These are phyloP conservation scores for Sturmia bella DNA, from an alignment of 2,888 invertebrate genomes.

Conservation along the genomic window DNA sequence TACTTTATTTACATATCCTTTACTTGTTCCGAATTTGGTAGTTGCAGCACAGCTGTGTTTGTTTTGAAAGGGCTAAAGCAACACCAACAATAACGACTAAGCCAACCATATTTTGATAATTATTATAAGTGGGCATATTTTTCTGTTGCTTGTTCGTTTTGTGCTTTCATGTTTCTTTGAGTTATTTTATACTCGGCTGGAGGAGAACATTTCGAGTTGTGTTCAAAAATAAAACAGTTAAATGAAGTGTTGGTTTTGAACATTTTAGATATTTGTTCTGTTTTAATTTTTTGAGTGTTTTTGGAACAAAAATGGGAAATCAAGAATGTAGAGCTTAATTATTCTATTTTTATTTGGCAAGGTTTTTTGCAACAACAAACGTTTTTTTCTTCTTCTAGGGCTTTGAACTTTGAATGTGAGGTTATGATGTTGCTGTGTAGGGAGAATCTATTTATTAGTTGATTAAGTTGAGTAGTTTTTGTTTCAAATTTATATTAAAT, in stretches of 20 bases:
- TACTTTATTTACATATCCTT: neutral
- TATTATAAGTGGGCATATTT: constrained; percentile 42
- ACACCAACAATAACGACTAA: neutral
- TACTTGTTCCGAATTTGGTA: neutral
- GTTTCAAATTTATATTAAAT: too few species aligned
- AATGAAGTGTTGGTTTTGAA: constrained; percentile 26
- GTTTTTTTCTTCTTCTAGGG: too few species aligned
- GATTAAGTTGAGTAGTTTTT: too few species aligned
- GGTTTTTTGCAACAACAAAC: too few species aligned
- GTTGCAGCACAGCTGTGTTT: neutral
- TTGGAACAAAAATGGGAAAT: neutral
- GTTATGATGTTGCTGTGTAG: too few species aligned
- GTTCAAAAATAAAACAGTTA: neutral
- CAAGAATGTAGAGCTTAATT: too few species aligned
- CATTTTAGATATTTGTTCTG: constrained; percentile 36
- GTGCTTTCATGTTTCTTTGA: constrained; percentile 18
- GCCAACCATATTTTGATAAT: constrained; percentile 34
- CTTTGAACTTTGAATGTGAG: too few species aligned
- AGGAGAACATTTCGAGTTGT: too few species aligned
- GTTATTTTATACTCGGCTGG: neutral
- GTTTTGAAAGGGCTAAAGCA: constrained; percentile 1
- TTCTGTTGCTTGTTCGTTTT: constrained; percentile 10
- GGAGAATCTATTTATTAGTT: too few species aligned
- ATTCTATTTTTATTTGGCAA: too few species aligned
- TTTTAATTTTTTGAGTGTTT: constrained; percentile 43